These are phyloP conservation scores for Eilema griseolum DNA, from an alignment of 2,888 invertebrate species.

Conservation along the genomic window DNA sequence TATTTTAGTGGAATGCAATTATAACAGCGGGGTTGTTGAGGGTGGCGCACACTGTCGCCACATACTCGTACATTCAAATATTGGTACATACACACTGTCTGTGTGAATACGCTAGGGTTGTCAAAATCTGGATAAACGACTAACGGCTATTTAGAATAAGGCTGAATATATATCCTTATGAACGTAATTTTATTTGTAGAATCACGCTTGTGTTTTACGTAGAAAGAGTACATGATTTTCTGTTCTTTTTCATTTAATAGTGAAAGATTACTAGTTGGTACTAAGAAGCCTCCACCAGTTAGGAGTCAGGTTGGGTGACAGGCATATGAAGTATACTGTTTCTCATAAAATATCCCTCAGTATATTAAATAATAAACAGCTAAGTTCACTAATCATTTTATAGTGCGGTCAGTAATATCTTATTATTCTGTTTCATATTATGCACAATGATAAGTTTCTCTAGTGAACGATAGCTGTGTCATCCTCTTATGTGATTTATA, in stretches of 20 bases:
- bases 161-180: no score
- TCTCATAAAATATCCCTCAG: neutral
- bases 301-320: no score
- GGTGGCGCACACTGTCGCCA: constrained; percentile 65
- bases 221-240: neutral
- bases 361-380: no score
- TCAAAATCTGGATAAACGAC: constrained; percentile 24
- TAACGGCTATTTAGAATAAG: neutral
- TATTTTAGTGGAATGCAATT: constrained; percentile 86
- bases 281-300: neutral
- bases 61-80: constrained; percentile 73
- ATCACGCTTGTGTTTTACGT: neutral
- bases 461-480: no score
- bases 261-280: no score
- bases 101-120: constrained; percentile 65
- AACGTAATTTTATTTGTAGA: no score
- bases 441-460: no score
- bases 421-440: no score
- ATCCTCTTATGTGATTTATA: no score
- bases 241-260: neutral
- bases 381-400: no score
- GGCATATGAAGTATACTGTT: neutral
- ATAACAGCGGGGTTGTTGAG: constrained; percentile 78
- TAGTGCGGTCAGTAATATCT: no score
- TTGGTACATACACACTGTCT: constrained; percentile 59